phyloP scores from a whole-genome alignment of 2,113 vertebrate genomes.

The Gorsachius goisagi region DNA sequence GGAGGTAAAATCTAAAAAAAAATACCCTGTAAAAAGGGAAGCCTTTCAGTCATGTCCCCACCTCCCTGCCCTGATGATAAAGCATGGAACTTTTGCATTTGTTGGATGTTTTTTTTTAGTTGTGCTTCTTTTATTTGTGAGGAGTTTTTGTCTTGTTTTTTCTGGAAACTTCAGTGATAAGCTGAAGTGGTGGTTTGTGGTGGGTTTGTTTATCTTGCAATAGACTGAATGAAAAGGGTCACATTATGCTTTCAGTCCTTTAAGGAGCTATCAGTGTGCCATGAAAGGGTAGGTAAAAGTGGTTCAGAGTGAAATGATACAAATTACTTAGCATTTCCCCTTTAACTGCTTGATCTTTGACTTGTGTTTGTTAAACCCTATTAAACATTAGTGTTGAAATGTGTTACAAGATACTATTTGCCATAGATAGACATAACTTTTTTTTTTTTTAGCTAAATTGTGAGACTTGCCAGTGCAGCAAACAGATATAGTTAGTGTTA shows the following conservation, averaged over 20 bases:
- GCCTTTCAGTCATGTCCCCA: not conserved
- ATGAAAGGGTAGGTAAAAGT: not conserved
- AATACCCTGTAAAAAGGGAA: not conserved
- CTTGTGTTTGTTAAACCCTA: not conserved
- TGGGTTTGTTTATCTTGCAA: not conserved
- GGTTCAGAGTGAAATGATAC: not conserved
- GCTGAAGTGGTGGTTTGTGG: too few species aligned
- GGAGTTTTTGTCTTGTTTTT: not conserved
- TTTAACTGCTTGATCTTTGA: not conserved
- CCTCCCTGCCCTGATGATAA: rapidly evolving
- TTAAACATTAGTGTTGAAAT: not conserved
- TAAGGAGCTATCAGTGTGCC: not conserved
- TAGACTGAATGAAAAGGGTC: not conserved
- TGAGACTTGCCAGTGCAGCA: not conserved
- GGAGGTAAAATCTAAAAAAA: not conserved
- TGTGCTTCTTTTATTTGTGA: not conserved
- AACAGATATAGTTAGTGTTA: not conserved
- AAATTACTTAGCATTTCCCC: not conserved
- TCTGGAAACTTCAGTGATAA: not conserved
- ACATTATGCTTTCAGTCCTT: not conserved
- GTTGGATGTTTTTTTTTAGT: not conserved
- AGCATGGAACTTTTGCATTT: not conserved
- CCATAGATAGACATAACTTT: not conserved
- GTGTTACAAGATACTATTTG: not conserved
- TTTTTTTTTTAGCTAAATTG: not conserved